Percentiles rank a stretch among this genome's conserved stretches.
Conservation (phyloP, 2,797 vertebrate genomes). For the Clarias pachynema region DNA sequence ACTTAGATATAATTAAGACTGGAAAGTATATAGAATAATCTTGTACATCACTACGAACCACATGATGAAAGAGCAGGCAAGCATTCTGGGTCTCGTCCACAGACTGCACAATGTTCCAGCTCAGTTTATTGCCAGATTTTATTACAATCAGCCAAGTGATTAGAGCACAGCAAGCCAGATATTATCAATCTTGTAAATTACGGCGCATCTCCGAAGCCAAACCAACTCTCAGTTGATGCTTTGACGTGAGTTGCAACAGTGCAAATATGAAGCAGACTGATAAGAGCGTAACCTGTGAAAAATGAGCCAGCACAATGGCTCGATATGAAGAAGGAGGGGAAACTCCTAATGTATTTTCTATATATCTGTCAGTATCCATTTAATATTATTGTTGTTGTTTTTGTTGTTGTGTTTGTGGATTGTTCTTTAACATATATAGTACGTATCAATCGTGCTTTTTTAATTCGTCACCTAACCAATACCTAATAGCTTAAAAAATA, state of each 20-base stretch:
- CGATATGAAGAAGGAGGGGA: conserved; percentile 35
- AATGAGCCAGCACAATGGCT: conserved; percentile 32
- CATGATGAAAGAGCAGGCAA: conserved; percentile 42
- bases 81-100: conserved; percentile 56
- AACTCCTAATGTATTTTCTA: conserved; percentile 16
- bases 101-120: conserved; percentile 63
- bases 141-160: conserved; percentile 75
- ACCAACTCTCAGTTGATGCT: conserved; percentile 68
- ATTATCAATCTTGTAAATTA: conserved; percentile 79
- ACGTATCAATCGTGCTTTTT: not conserved
- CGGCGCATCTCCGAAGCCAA: conserved; percentile 69
- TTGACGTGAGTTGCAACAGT: conserved; percentile 57
- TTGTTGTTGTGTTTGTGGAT: not conserved
- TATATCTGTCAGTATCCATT: conserved; percentile 38
- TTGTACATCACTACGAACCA: conserved; percentile 1
- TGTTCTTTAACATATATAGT: conserved; percentile 3
- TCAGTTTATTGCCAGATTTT: conserved; percentile 66
- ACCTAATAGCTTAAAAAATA: not conserved
- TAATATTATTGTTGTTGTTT: not conserved
- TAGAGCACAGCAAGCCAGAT: conserved; percentile 73
- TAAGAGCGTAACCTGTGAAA: conserved; percentile 46
- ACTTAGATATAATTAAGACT: conserved; percentile 32
- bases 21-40: conserved; percentile 19
- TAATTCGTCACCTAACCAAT: not conserved
- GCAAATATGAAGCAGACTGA: conserved; percentile 57